phyloP scores from a whole-genome alignment of 92 coral and sea anemone genomes.

The Plumapathes pennacea region DNA sequence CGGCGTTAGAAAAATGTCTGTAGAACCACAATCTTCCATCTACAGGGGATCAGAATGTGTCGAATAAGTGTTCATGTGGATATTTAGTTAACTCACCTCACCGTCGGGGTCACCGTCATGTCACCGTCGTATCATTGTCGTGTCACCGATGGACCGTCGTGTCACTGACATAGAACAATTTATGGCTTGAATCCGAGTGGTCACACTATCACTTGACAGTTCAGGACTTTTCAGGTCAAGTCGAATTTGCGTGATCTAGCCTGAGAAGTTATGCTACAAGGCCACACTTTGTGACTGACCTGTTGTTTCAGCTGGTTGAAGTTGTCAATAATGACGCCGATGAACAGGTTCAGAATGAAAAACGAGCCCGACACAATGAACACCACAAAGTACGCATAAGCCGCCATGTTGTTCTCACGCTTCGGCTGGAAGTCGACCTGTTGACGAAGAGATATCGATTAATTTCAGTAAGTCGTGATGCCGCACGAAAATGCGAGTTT shows the following conservation, averaged over 20 bases:
- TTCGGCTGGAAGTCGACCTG: conserved; percentile 84
- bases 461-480: no score
- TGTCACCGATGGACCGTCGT: no score
- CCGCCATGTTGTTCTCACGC: conserved; percentile 77
- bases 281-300: conserved; percentile 28
- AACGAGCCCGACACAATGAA: conserved; percentile 93
- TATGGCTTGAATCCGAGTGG: background rate
- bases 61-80: no score
- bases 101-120: no score
- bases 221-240: background rate
- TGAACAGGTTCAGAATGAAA: conserved; percentile 84
- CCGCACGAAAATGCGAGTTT: no score
- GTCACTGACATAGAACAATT: no score
- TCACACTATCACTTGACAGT: background rate
- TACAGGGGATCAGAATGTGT: no score
- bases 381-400: conserved; percentile 84
- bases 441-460: background rate
- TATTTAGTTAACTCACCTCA: no score
- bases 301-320: conserved; percentile 90
- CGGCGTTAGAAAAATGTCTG: conserved; percentile 75
- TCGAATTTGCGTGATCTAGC: no score
- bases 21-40: conserved; percentile 88
- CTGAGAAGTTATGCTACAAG: no score
- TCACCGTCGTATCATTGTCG: no score
- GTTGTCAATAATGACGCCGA: conserved; percentile 97